These are phyloP conservation scores for Excalfactoria chinensis DNA, from an alignment of 2,113 vertebrate genomes.

Conservation along the genomic window DNA sequence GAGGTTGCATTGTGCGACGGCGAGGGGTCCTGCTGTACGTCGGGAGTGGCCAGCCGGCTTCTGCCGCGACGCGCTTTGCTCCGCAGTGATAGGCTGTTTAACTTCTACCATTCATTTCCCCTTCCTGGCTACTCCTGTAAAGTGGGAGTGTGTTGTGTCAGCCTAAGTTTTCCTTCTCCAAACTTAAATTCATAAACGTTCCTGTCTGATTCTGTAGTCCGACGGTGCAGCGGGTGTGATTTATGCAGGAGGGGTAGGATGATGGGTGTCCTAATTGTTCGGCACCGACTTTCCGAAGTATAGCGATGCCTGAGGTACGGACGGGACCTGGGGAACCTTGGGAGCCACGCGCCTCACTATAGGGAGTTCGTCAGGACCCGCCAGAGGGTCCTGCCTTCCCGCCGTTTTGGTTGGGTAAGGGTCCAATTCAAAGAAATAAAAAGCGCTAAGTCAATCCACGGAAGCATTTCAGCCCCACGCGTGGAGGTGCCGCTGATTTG, in stretches of 20 bases:
- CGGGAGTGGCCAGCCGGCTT: slow-evolving; percentile 13
- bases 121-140: slow-evolving; percentile 63
- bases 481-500: background rate
- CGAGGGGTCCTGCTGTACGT: background rate
- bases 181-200: slow-evolving; percentile 55
- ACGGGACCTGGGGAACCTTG: background rate
- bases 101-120: slow-evolving; percentile 69
- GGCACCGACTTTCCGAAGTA: slow-evolving; percentile 12
- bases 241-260: background rate
- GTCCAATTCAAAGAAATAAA: background rate
- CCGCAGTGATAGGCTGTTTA: slow-evolving; percentile 51
- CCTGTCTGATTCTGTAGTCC: slow-evolving; percentile 43
- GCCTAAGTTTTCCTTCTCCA: slow-evolving; percentile 29
- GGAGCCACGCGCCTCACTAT: background rate
- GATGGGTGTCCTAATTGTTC: slow-evolving; percentile 29
- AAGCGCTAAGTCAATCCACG: background rate
- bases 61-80: slow-evolving; percentile 37
- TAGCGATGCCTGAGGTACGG: slow-evolving; percentile 36
- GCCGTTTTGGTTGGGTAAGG: background rate
- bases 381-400: background rate
- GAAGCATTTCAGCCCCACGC: background rate
- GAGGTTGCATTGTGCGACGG: background rate
- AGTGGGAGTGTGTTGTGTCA: slow-evolving; percentile 54
- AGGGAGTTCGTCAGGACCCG: too few relatives aligned
- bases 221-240: slow-evolving; percentile 54